Percentiles rank a stretch among this genome's conserved stretches.
Evolutionary conservation across 2,113 vertebrate genomes (phyloP).

Genomic region (Cardinalis cardinalis): DNA sequence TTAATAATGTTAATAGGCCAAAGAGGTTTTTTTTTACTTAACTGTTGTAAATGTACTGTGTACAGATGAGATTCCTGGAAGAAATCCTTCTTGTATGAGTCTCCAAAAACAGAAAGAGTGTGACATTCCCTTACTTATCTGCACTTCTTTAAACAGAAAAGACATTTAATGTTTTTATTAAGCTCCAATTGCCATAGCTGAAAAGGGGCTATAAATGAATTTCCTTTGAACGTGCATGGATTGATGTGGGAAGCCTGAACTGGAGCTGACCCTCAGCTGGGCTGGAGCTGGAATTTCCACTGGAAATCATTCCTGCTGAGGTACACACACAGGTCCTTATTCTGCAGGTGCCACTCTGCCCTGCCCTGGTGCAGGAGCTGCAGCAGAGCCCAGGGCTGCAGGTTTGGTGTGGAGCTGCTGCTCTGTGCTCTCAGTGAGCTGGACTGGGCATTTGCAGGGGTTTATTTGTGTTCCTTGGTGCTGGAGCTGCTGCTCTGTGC

Average conservation of each 20-base stretch:
- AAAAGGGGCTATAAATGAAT: not conserved
- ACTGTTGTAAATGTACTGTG: not conserved
- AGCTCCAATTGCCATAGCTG: not conserved
- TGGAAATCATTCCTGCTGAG: fast-evolving
- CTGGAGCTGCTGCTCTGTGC: fast-evolving
- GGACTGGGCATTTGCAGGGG: fast-evolving
- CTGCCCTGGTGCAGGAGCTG: not conserved
- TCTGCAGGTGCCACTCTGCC: fast-evolving
- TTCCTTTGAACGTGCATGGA: not conserved
- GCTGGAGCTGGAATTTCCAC: not conserved
- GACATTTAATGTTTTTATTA: not conserved
- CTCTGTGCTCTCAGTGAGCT: not conserved
- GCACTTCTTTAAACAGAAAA: not conserved
- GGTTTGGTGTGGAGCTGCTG: not conserved
- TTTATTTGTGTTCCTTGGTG: fast-evolving
- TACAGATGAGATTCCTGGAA: not conserved
- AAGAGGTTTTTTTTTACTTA: not conserved
- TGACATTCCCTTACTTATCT: not conserved
- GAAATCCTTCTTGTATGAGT: not conserved
- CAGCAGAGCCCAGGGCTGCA: not conserved
- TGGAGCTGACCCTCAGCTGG: not conserved
- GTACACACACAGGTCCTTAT: fast-evolving
- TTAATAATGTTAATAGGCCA: not conserved
- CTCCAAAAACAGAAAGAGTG: not conserved
- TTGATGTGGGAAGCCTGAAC: not conserved